phyloP scores from a whole-genome alignment of 2,113 vertebrate genomes.

The Noctilio leporinus region DNA sequence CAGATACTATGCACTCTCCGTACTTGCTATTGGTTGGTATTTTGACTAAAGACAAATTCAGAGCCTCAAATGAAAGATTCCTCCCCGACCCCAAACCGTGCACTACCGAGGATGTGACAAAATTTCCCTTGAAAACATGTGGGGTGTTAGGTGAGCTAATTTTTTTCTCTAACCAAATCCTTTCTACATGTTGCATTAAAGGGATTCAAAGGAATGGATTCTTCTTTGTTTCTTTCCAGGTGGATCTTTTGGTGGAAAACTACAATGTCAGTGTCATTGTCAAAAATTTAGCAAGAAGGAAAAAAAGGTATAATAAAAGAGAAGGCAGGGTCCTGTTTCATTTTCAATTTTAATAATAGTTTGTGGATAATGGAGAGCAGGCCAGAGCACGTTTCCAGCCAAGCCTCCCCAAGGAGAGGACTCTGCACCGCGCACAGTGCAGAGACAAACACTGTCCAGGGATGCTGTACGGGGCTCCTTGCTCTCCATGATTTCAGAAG shows the following conservation, averaged over 20 bases:
- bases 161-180: not conserved
- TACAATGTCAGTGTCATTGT: not conserved
- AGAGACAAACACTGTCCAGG: not conserved
- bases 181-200: not conserved
- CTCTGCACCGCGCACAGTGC: not conserved
- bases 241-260: not conserved
- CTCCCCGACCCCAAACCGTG: not conserved
- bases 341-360: constrained; percentile 32
- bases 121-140: not conserved
- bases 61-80: not conserved
- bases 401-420: no score
- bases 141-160: not conserved
- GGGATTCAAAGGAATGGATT: not conserved
- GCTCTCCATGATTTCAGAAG: not conserved
- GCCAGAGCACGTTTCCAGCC: not conserved
- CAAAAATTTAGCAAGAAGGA: not conserved
- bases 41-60: not conserved
- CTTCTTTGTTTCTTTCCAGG: not conserved
- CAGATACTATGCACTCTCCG: not conserved
- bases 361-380: constrained; percentile 18
- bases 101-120: not conserved
- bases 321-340: constrained; percentile 2
- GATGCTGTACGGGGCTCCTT: not conserved
- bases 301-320: not conserved
- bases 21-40: not conserved